These are phyloP conservation scores for Drosophila busckii DNA, from an alignment of 1,140 invertebrate genomes.

Conservation along the genomic window DNA sequence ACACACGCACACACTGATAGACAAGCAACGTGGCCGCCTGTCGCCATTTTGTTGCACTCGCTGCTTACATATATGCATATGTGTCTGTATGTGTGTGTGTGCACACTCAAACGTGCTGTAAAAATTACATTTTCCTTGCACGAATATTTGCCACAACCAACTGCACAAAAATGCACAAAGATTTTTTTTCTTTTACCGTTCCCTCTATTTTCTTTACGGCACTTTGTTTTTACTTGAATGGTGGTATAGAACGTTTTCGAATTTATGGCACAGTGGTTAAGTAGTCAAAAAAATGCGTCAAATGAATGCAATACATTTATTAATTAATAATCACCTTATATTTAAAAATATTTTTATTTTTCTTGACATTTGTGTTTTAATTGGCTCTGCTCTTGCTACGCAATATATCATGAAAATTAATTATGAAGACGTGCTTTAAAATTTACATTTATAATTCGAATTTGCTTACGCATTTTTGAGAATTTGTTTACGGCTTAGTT, in stretches of 20 bases:
- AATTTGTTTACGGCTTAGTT: too few species aligned
- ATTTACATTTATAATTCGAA: conserved; percentile 77
- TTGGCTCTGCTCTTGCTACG: conserved; percentile 8
- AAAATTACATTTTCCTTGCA: conserved; percentile 73
- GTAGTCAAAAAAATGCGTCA: not conserved
- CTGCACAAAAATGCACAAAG: conserved; percentile 65
- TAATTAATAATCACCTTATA: not conserved
- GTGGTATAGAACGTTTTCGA: conserved; percentile 31
- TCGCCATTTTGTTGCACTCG: conserved; percentile 74
- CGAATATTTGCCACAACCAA: conserved; percentile 62
- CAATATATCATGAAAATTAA: conserved; percentile 36
- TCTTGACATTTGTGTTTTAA: conserved; percentile 2
- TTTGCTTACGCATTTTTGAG: conserved; percentile 3
- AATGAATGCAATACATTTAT: not conserved
- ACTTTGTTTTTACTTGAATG: conserved; percentile 36
- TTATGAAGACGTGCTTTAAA: conserved; percentile 39
- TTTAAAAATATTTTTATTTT: not conserved
- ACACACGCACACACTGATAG: conserved; percentile 12
- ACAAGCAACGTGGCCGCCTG: conserved; percentile 46
- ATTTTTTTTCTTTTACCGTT: conserved; percentile 34
- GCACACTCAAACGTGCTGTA: conserved; percentile 49
- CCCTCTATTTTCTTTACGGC: conserved; percentile 5
- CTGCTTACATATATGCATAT: conserved; percentile 50
- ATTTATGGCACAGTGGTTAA: conserved; percentile 31
- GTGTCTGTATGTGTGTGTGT: not conserved